A percentile compares a stretch with the other conserved stretches of the same genome.
These are phyloP conservation scores for Candoia aspera DNA, from an alignment of 2,113 vertebrate genomes.

Conservation along the genomic window DNA sequence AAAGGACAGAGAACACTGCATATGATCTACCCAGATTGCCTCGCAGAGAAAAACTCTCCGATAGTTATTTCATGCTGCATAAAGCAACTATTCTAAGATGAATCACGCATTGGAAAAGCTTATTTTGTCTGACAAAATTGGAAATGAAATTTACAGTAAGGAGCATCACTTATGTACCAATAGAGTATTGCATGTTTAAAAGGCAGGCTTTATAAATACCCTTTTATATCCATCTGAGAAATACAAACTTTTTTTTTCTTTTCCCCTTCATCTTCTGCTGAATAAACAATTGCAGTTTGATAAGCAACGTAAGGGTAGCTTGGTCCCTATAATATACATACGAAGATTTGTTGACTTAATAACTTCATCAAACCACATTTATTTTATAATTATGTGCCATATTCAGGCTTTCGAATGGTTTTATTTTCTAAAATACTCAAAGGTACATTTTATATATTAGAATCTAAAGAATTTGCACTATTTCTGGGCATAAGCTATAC, in stretches of 20 bases:
- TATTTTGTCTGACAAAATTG: slow-evolving; percentile 28
- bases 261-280: neutral
- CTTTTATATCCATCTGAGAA: slow-evolving; percentile 18
- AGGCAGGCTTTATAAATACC: neutral
- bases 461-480: slow-evolving; percentile 45
- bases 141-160: neutral
- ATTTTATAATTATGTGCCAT: slow-evolving; percentile 66
- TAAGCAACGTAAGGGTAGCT: slow-evolving; percentile 40
- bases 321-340: slow-evolving; percentile 57
- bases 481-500: neutral
- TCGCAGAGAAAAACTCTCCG: neutral
- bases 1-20: slow-evolving; percentile 2
- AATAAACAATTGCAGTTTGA: slow-evolving; percentile 59
- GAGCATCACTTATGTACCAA: neutral
- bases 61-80: neutral
- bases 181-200: neutral
- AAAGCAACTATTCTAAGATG: neutral
- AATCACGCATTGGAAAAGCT: neutral
- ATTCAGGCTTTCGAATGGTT: slow-evolving; percentile 63
- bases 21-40: neutral
- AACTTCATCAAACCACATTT: slow-evolving; percentile 66
- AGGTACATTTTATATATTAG: slow-evolving; percentile 40
- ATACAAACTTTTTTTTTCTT: neutral
- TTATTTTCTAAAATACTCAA: slow-evolving; percentile 67
- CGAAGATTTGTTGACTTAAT: slow-evolving; percentile 68